These are phyloP conservation scores for Salvelinus alpinus DNA, from an alignment of 2,113 vertebrate genomes.

Conservation along the genomic window DNA sequence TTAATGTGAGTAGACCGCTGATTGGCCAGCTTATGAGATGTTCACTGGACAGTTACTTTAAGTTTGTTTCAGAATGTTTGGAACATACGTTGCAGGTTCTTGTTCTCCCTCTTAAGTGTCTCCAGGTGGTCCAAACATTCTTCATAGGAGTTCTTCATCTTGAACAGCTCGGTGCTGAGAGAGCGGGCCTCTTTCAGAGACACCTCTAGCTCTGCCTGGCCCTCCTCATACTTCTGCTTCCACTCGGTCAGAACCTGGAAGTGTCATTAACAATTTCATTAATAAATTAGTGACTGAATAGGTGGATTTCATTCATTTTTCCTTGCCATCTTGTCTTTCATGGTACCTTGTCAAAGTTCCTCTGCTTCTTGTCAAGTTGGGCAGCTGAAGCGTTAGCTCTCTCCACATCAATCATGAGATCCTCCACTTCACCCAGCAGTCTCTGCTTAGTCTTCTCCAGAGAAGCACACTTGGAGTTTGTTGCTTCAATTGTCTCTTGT, in stretches of 20 bases:
- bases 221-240: constrained; percentile 68
- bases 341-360: constrained; percentile 79
- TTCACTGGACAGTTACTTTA: no score
- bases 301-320: no score
- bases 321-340: no score
- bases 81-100: constrained; percentile 63
- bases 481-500: constrained; percentile 69
- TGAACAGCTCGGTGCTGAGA: constrained; percentile 70
- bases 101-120: constrained; percentile 69
- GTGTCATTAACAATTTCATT: no score
- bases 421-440: constrained; percentile 74
- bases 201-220: constrained; percentile 66
- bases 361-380: constrained; percentile 77
- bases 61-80: not conserved
- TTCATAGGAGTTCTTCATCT: constrained; percentile 75
- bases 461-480: constrained; percentile 75
- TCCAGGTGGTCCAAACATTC: constrained; percentile 75
- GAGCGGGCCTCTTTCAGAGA: constrained; percentile 68
- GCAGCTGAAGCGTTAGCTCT: constrained; percentile 70
- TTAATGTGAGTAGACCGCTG: no score
- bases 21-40: no score
- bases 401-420: constrained; percentile 61
- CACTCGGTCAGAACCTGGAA: constrained; percentile 54
- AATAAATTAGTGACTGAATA: no score
- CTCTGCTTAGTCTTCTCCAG: constrained; percentile 83